These are phyloP conservation scores for Emydocephalus ijimae DNA, from an alignment of 2,113 vertebrate species.

Conservation along the genomic window DNA sequence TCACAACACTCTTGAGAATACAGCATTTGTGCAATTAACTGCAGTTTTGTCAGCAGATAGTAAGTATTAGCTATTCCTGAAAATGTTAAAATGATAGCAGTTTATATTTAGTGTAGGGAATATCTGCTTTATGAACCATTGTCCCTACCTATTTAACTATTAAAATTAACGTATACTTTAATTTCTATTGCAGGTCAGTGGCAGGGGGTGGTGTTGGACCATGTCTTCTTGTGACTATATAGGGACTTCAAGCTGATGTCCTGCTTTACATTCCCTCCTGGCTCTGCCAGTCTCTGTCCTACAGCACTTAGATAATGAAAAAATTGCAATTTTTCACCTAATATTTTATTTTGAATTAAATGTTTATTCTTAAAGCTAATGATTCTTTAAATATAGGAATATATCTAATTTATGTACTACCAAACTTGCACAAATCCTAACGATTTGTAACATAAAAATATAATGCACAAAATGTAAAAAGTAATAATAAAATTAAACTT, in stretches of 20 bases:
- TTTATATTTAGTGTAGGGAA: background rate
- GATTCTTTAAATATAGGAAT: background rate
- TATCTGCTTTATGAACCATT: background rate
- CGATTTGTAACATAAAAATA: background rate
- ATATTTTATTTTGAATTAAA: background rate
- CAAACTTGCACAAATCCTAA: background rate
- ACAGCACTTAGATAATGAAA: background rate
- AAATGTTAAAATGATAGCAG: background rate
- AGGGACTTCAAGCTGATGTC: background rate
- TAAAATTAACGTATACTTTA: background rate
- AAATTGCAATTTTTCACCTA: background rate
- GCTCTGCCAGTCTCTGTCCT: background rate
- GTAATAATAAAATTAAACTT: background rate
- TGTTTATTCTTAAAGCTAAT: background rate
- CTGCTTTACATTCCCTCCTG: background rate
- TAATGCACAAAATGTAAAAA: background rate
- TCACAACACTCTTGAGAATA: conserved; percentile 7
- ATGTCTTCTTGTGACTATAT: background rate
- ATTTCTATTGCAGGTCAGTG: background rate
- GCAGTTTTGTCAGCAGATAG: conserved; percentile 3
- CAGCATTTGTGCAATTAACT: conserved; percentile 6
- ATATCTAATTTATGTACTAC: background rate
- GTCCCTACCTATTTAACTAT: background rate
- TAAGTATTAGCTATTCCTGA: background rate
- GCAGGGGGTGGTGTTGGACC: background rate